phyloP scores from a whole-genome alignment of 2,888 invertebrate genomes.

The Drosophila algonquin region DNA sequence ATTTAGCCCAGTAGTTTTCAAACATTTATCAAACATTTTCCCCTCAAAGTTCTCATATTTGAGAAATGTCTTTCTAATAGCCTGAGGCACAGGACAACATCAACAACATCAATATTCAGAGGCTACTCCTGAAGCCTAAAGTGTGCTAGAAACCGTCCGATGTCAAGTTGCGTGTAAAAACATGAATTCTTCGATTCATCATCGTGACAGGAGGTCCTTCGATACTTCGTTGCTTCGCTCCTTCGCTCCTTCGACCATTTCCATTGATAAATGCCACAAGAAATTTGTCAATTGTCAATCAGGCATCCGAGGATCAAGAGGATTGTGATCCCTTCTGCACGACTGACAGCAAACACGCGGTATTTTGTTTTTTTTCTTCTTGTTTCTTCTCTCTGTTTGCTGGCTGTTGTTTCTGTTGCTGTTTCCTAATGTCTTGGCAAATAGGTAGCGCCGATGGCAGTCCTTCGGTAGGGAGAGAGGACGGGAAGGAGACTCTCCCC shows the following conservation, averaged over 20 bases:
- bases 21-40: constrained; percentile 9
- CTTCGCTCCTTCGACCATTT: constrained; percentile 46
- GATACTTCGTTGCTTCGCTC: not conserved
- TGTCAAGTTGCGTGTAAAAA: constrained; percentile 69
- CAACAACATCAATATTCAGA: constrained; percentile 11
- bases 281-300: constrained; percentile 77
- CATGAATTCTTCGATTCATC: constrained; percentile 67
- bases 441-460: constrained; percentile 66
- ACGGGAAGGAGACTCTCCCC: constrained; percentile 6
- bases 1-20: not conserved
- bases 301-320: constrained; percentile 46
- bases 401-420: constrained; percentile 36
- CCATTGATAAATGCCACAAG: constrained; percentile 71
- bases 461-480: constrained; percentile 30
- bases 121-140: not conserved
- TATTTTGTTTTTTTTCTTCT: constrained; percentile 13
- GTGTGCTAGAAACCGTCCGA: constrained; percentile 19
- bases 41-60: not conserved
- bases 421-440: constrained; percentile 66
- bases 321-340: constrained; percentile 29
- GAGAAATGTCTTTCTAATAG: constrained; percentile 49
- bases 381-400: constrained; percentile 24
- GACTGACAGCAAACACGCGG: constrained; percentile 68
- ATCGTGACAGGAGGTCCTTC: constrained; percentile 39
- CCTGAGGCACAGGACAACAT: constrained; percentile 7